A percentile compares a stretch with the other conserved stretches of the same genome.
Evolutionary conservation across 2,888 invertebrate species (phyloP).

Genomic region (Diarsia brunnea): DNA sequence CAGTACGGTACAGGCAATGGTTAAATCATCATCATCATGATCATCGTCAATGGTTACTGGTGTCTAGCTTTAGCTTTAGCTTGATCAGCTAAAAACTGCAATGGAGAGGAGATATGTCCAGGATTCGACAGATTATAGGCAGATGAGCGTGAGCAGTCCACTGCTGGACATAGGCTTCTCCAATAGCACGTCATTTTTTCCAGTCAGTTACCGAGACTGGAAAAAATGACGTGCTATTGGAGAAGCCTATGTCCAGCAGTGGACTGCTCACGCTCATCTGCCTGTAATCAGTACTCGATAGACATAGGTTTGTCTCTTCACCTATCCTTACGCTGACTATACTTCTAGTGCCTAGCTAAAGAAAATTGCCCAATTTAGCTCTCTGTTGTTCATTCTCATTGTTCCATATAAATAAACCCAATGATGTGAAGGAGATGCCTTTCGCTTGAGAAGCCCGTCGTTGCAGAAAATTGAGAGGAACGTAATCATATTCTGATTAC

Average conservation of each 20-base stretch:
- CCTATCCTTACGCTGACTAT: neutral
- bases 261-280: neutral
- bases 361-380: neutral
- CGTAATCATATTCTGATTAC: conserved; percentile 46
- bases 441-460: conserved; percentile 25
- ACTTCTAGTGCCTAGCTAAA: neutral
- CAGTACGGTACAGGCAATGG: no score
- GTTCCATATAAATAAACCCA: conserved; percentile 33
- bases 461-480: conserved; percentile 55
- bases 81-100: neutral
- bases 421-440: conserved; percentile 37
- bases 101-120: neutral
- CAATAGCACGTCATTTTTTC: neutral
- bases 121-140: neutral
- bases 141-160: neutral
- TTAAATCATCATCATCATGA: no score
- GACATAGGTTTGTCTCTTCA: no score
- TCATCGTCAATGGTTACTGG: neutral
- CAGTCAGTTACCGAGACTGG: no score
- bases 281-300: no score
- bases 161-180: neutral
- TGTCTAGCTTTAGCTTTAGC: no score
- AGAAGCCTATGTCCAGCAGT: neutral
- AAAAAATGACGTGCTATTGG: neutral
- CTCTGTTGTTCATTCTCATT: conserved; percentile 5